Evolutionary conservation across 2,113 vertebrate species (phyloP).

Genomic region (Microtus montanus): DNA sequence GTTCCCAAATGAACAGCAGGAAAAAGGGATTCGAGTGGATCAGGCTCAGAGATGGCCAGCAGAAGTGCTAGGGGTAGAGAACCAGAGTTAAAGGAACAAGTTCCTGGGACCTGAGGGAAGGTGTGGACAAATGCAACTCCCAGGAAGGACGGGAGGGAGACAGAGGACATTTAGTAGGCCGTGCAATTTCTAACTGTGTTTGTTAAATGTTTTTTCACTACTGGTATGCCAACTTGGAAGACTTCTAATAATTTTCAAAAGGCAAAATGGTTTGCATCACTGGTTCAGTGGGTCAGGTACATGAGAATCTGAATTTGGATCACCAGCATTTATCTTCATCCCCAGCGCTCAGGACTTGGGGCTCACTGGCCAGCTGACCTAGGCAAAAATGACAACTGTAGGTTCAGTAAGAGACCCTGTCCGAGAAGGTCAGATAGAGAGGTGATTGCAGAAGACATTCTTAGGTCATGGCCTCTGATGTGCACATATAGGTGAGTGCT

Average conservation of each 20-base stretch:
- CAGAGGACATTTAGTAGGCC: background rate
- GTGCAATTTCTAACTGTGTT: background rate
- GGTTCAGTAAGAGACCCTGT: background rate
- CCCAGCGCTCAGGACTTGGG: background rate
- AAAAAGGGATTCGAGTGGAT: background rate
- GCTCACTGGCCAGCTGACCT: background rate
- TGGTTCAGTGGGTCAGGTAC: too few species aligned
- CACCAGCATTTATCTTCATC: too few species aligned
- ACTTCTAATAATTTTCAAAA: background rate
- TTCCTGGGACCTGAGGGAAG: background rate
- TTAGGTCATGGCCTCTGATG: background rate
- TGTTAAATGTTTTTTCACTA: background rate
- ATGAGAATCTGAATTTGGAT: background rate
- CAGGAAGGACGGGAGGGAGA: background rate
- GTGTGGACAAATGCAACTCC: background rate
- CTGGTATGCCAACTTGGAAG: background rate
- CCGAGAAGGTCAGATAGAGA: background rate
- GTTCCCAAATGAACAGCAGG: background rate
- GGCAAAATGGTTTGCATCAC: too few species aligned
- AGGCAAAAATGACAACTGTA: too few species aligned
- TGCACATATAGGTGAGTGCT: background rate
- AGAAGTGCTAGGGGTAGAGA: background rate
- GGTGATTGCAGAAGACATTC: too few species aligned
- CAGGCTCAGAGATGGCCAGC: background rate
- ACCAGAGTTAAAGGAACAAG: background rate